phyloP scores from a whole-genome alignment of 2,113 vertebrate genomes.

The Oostethus manadensis region DNA sequence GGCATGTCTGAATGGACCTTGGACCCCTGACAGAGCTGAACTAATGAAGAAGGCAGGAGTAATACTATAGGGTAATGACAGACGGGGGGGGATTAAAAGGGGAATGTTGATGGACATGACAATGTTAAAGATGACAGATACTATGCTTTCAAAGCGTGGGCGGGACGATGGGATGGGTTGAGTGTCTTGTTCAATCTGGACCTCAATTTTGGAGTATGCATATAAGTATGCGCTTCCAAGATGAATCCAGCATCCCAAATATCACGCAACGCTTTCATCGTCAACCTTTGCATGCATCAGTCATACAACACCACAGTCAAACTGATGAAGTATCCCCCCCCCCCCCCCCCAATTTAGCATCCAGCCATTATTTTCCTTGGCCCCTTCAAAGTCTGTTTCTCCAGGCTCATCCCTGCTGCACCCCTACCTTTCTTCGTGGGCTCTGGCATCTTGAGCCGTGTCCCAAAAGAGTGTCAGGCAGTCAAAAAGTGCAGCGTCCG shows the following conservation, averaged over 20 bases:
- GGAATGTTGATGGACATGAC: slow-evolving; percentile 54
- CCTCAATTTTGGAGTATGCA: slow-evolving; percentile 10
- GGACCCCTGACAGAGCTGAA: slow-evolving; percentile 27
- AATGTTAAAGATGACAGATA: slow-evolving; percentile 41
- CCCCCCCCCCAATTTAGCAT: no score
- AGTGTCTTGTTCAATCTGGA: slow-evolving; percentile 20
- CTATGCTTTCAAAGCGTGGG: slow-evolving; percentile 9
- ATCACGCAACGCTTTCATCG: slow-evolving; percentile 13
- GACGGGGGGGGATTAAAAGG: slow-evolving; percentile 46
- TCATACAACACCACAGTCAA: slow-evolving; percentile 62
- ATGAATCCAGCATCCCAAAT: background rate
- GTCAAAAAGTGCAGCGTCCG: slow-evolving; percentile 42
- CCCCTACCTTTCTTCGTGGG: slow-evolving; percentile 75
- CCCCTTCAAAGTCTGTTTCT: background rate
- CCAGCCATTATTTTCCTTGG: background rate
- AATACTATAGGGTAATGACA: slow-evolving; percentile 59
- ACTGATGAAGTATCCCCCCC: slow-evolving; percentile 41
- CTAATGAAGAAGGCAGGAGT: slow-evolving; percentile 32
- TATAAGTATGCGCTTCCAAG: slow-evolving; percentile 14
- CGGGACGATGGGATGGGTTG: slow-evolving; percentile 1
- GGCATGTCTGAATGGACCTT: slow-evolving; percentile 28
- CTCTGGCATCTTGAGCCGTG: slow-evolving; percentile 76
- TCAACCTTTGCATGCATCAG: slow-evolving; percentile 24
- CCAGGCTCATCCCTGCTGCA: background rate
- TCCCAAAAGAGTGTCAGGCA: slow-evolving; percentile 42